These are phyloP conservation scores for Paedocypris micromegethes DNA, from an alignment of 2,797 vertebrate genomes.

Conservation along the genomic window DNA sequence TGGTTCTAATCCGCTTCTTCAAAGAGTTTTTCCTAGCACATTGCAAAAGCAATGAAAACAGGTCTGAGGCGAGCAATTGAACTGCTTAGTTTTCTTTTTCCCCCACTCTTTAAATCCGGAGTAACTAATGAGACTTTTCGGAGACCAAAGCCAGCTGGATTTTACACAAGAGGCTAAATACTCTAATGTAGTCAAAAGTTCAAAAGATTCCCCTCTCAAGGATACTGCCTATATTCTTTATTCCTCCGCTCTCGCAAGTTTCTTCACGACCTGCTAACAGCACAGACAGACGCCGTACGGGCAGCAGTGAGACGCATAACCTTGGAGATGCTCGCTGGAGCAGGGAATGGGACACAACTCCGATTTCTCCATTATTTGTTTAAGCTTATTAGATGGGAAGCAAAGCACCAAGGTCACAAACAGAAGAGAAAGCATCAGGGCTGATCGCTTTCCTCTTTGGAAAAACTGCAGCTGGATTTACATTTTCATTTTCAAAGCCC, in stretches of 20 bases:
- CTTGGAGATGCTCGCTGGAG: conserved; percentile 55
- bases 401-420: conserved; percentile 63
- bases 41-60: conserved; percentile 54
- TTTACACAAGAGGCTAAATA: conserved; percentile 53
- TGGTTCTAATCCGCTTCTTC: conserved; percentile 71
- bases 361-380: conserved; percentile 57
- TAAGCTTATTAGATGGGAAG: conserved; percentile 61
- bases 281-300: conserved; percentile 16
- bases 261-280: conserved; percentile 36
- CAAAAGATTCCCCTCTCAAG: conserved; percentile 53
- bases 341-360: conserved; percentile 45
- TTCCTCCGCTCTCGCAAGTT: conserved; percentile 14
- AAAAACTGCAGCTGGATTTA: conserved; percentile 59
- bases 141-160: conserved; percentile 58
- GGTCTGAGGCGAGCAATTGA: conserved; percentile 57
- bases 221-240: conserved; percentile 43
- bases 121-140: conserved; percentile 57
- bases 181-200: conserved; percentile 56
- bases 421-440: conserved; percentile 51
- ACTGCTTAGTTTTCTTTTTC: conserved; percentile 50
- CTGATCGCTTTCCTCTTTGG: conserved; percentile 49
- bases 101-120: conserved; percentile 45
- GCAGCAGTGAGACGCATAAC: conserved; percentile 41
- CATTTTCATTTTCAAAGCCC: conserved; percentile 67
- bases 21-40: conserved; percentile 57